Evolutionary conservation across 2,797 vertebrate species (phyloP).

Genomic region (Sebastes jordani): DNA sequence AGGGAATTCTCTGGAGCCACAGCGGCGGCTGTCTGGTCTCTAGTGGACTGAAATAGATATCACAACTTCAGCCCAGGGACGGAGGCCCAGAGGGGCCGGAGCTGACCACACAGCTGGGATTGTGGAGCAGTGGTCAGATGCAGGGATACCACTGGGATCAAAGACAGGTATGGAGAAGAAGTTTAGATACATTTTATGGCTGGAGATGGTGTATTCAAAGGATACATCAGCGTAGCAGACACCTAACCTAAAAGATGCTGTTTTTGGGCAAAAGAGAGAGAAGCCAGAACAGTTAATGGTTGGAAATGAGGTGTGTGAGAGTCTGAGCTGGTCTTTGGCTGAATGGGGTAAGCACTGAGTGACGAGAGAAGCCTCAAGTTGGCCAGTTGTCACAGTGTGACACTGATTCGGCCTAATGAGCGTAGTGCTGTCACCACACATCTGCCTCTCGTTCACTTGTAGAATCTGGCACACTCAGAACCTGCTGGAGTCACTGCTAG

Average conservation of each 20-base stretch:
- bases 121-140: conserved; percentile 34
- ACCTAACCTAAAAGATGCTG: background rate
- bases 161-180: background rate
- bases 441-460: conserved; percentile 91
- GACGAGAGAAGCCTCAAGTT: conserved; percentile 80
- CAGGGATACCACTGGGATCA: background rate
- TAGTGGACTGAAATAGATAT: conserved; percentile 85
- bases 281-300: conserved; percentile 41
- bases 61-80: conserved; percentile 75
- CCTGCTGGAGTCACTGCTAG: conserved; percentile 92
- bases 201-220: background rate
- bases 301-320: conserved; percentile 56
- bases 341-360: conserved; percentile 65
- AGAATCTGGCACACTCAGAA: conserved; percentile 93
- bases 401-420: conserved; percentile 87
- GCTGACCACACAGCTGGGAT: conserved; percentile 72
- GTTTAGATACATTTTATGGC: background rate
- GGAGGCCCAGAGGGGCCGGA: conserved; percentile 51
- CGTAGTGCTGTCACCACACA: conserved; percentile 83
- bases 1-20: conserved; percentile 77
- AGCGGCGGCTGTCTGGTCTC: conserved; percentile 72
- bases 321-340: conserved; percentile 56
- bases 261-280: conserved; percentile 33
- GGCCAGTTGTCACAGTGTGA: conserved; percentile 85
- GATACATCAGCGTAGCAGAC: background rate